A percentile compares a stretch with the other conserved stretches of the same genome.
phyloP scores from a whole-genome alignment of 2,797 vertebrate species.

The Hapalemur alaotrensis region DNA sequence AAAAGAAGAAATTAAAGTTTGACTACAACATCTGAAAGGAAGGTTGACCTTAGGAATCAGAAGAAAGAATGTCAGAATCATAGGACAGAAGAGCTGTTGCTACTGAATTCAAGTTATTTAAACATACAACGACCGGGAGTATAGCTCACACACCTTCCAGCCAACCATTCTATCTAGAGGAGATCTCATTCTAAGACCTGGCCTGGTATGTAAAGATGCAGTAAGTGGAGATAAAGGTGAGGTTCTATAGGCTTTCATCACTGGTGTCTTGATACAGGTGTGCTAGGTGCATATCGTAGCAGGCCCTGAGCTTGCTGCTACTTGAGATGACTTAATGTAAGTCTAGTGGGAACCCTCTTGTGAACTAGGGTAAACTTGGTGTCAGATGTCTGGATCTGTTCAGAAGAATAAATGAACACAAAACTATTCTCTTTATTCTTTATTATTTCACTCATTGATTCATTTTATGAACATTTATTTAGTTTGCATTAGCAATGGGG shows the following conservation, averaged over 20 bases:
- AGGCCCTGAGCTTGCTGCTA: neutral
- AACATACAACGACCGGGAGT: neutral
- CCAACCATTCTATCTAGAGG: neutral
- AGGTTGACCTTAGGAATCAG: constrained; percentile 59
- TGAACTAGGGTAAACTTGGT: neutral
- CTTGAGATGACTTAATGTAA: neutral
- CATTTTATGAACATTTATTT: neutral
- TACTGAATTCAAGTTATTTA: constrained; percentile 49
- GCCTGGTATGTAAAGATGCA: neutral
- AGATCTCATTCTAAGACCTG: neutral
- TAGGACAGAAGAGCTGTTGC: constrained; percentile 16
- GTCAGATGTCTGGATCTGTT: neutral
- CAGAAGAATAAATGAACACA: neutral
- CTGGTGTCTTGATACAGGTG: neutral
- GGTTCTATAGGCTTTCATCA: neutral
- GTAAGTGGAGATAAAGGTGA: neutral
- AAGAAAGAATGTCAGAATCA: constrained; percentile 47
- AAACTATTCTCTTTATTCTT: neutral
- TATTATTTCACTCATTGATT: neutral
- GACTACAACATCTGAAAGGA: constrained; percentile 54
- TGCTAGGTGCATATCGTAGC: neutral
- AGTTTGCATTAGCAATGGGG: neutral
- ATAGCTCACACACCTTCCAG: neutral
- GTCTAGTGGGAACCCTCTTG: neutral
- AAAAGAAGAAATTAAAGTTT: constrained; percentile 59